A percentile compares a stretch with the other conserved stretches of the same genome.
phyloP scores from a whole-genome alignment of 2,797 vertebrate species.

The Malurus splendens region DNA sequence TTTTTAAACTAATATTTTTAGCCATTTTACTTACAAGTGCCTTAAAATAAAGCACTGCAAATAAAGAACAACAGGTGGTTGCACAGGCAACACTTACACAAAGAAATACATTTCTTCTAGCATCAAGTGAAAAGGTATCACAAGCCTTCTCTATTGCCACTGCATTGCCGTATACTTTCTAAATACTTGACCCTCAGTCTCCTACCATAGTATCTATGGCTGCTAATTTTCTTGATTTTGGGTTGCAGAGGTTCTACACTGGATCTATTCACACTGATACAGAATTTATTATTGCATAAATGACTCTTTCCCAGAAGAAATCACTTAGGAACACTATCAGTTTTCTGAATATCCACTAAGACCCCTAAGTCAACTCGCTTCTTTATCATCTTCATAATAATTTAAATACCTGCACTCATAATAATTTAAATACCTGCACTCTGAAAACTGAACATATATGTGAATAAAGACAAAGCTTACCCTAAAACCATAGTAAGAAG shows the following conservation, averaged over 20 bases:
- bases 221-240: neutral
- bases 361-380: neutral
- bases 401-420: neutral
- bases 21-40: neutral
- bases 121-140: neutral
- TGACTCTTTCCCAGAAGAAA: neutral
- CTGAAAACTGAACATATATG: neutral
- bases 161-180: constrained; percentile 15
- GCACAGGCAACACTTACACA: neutral
- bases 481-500: neutral
- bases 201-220: neutral
- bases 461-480: neutral
- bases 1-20: neutral
- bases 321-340: neutral
- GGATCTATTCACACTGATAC: neutral
- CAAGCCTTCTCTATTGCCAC: neutral
- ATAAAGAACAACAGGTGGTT: constrained; percentile 8
- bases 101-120: neutral
- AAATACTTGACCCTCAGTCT: neutral
- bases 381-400: neutral
- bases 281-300: neutral
- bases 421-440: neutral
- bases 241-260: neutral
- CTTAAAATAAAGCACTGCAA: neutral
- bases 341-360: neutral